Percentiles rank a stretch among this genome's conserved stretches.
Evolutionary conservation across 1,140 invertebrate species (phyloP).

Genomic region (Delia radicum): DNA sequence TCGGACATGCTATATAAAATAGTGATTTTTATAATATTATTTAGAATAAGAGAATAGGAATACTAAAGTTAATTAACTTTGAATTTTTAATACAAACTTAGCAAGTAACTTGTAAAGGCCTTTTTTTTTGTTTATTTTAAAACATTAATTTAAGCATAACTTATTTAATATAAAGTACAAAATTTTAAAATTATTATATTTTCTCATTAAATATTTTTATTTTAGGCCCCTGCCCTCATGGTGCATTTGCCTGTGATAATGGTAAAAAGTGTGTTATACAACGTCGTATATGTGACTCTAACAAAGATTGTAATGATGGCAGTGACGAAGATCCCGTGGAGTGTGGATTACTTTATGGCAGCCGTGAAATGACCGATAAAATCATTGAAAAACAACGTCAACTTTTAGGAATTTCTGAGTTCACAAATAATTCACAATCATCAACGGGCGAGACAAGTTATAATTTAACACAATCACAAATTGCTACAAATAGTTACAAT

Average conservation of each 20-base stretch:
- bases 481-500: background rate
- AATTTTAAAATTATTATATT: no score
- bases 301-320: slow-evolving; percentile 67
- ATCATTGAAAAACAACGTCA: slow-evolving; percentile 47
- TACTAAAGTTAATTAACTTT: no score
- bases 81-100: no score
- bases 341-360: slow-evolving; percentile 51
- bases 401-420: no score
- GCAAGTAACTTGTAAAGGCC: no score
- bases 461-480: background rate
- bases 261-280: slow-evolving; percentile 70
- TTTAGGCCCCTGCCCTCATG: slow-evolving; percentile 61
- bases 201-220: no score
- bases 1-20: no score
- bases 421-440: background rate
- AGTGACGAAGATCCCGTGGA: slow-evolving; percentile 63
- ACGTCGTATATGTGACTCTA: slow-evolving; percentile 66
- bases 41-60: no score
- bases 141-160: no score
- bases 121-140: no score
- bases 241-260: slow-evolving; percentile 69
- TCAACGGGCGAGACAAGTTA: background rate
- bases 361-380: slow-evolving; percentile 48
- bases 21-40: no score
- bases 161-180: no score